Base-by-base conservation (phyloP, 2,113 vertebrate species). In the Pteropus alecto region DNA sequence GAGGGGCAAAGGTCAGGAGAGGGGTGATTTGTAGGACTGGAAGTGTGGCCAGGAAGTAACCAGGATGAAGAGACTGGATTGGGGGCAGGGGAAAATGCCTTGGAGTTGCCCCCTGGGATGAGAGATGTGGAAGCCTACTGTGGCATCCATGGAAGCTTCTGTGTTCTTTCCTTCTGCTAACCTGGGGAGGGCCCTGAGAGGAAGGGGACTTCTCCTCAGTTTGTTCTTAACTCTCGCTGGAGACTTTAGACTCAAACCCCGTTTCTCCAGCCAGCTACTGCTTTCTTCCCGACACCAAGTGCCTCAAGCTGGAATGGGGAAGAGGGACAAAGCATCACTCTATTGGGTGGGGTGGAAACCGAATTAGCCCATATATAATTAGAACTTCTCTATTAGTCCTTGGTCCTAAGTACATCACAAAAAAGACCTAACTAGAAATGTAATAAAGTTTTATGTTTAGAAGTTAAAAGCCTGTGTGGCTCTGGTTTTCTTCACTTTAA, bases 401-500 rank as follows among this genome's bases (percentile, higher is more conserved):
- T 94, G 82, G 86, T 87, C 86, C 68, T 94, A 83, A 94, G n/a
- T 95, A 60, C 82, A 96, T 84, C 60, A 88, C 38, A 58, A 95
- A 79, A 96, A 74, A 74, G 74, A 84, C 15, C 54, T 89, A 93
- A 93, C 58, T 73, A 96, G 63, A 96, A 94, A 76, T 58, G n/a
- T 85, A 97, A 97, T 98, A 97, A 97, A 98, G 74, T 84, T 89
- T 95, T 94, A 92, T 48, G 91, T 97, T 87, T 95, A 94, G 94
- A 93, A 96, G 33, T 83, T 43, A 93, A 96, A 95, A 54, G 18
- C 28, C 68, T 21, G 11, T 61, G 22, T 77, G 77, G 22, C n/a
- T 92, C 51, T 81, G 78, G 43, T 86, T 78, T 83, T 92, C 41
- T 96, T 63, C 26, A 26, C 15, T 54, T 51, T 61, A 90, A 90